These are phyloP conservation scores for Ardeotis arabs DNA, from an alignment of 2,113 vertebrate species.

Conservation along the genomic window DNA sequence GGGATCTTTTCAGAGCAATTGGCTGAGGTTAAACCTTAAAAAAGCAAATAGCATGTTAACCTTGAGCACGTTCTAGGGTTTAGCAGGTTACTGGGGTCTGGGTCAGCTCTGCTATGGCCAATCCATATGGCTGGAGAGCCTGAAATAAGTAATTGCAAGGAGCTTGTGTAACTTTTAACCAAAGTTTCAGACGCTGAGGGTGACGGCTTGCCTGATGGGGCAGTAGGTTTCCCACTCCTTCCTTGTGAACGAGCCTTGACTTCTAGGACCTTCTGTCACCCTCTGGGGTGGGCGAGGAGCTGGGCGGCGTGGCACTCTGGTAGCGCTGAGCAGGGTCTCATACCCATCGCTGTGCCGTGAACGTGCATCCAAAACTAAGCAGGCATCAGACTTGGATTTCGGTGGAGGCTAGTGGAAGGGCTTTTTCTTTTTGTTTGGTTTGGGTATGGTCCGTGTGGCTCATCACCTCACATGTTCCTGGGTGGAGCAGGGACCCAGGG, in stretches of 20 bases:
- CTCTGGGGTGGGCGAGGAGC: neutral
- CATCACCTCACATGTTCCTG: neutral
- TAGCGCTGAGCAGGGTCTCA: neutral
- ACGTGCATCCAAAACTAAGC: neutral
- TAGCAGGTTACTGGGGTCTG: neutral
- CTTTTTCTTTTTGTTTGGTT: neutral
- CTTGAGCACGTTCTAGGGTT: neutral
- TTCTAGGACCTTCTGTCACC: neutral
- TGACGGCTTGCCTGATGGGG: neutral
- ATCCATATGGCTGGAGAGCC: neutral
- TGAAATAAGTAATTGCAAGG: neutral
- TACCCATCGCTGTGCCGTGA: fast-evolving
- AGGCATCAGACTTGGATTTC: neutral
- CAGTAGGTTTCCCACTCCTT: neutral
- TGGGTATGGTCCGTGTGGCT: neutral
- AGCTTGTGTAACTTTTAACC: neutral
- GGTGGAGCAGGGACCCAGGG: neutral
- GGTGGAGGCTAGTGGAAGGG: neutral
- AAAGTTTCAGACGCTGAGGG: neutral
- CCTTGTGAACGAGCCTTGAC: neutral
- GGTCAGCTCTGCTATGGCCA: neutral
- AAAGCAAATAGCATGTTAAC: neutral
- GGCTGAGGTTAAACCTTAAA: neutral
- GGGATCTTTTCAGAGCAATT: neutral
- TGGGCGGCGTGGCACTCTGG: neutral